These are phyloP conservation scores for Drosophila nasuta DNA, from an alignment of 1,140 invertebrate species.

Conservation along the genomic window DNA sequence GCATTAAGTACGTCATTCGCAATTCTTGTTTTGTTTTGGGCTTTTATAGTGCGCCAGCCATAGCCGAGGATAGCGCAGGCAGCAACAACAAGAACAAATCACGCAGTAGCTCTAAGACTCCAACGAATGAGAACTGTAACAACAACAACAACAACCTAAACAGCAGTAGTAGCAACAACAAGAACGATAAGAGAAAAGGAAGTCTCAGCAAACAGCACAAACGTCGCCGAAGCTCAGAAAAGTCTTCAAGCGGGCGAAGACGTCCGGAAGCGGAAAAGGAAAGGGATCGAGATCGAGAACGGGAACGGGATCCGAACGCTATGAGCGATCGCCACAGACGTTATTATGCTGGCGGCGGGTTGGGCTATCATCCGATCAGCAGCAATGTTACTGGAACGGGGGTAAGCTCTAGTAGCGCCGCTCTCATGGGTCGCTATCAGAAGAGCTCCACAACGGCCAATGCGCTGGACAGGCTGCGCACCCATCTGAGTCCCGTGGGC, in stretches of 20 bases:
- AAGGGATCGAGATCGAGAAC: conserved; percentile 22
- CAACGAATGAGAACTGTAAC: conserved; percentile 70
- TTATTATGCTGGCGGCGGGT: conserved; percentile 74
- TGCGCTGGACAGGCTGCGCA: conserved; percentile 80
- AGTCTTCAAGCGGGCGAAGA: conserved; percentile 60
- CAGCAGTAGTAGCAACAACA: conserved; percentile 43
- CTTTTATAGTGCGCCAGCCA: conserved; percentile 57
- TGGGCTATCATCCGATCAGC: conserved; percentile 49
- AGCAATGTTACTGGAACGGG: conserved; percentile 35
- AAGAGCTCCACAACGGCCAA: conserved; percentile 79
- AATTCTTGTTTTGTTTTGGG: conserved; percentile 52
- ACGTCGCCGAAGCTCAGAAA: conserved; percentile 73
- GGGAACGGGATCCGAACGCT: conserved; percentile 48
- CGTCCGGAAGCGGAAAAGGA: conserved; percentile 62
- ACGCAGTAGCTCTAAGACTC: conserved; percentile 63
- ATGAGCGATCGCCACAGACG: conserved; percentile 82
- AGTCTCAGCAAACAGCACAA: conserved; percentile 54
- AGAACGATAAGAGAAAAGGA: conserved; percentile 45
- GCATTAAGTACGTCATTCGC: conserved; percentile 40
- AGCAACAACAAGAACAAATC: conserved; percentile 40
- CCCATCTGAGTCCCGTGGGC: conserved; percentile 79
- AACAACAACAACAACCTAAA: conserved; percentile 36
- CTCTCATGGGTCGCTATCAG: conserved; percentile 70
- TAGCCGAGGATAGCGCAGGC: conserved; percentile 59
- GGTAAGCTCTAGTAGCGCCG: conserved; percentile 47